Conservation (phyloP, 2,888 invertebrate genomes). For the Scaptomyza reducta region DNA sequence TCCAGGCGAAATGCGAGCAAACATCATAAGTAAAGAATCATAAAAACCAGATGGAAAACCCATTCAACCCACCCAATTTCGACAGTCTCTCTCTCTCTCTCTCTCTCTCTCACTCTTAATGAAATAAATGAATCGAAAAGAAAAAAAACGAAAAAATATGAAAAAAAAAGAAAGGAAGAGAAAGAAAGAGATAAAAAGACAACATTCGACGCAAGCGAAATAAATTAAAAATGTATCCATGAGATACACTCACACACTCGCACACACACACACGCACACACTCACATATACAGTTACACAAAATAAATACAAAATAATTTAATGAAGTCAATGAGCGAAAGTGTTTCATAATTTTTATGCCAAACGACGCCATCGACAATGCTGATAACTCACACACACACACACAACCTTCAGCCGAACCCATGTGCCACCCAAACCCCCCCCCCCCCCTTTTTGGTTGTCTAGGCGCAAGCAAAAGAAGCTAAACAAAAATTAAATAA, state of each 20-base stretch:
- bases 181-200: neutral
- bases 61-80: neutral
- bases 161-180: slow-evolving; percentile 2
- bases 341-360: slow-evolving; percentile 76
- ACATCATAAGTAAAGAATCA: slow-evolving; percentile 15
- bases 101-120: slow-evolving; percentile 21
- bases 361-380: slow-evolving; percentile 63
- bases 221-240: slow-evolving; percentile 14
- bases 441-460: slow-evolving; percentile 9
- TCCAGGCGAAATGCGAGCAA: slow-evolving; percentile 10
- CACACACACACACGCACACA: slow-evolving; percentile 5
- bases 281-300: neutral
- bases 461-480: slow-evolving; percentile 35
- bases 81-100: no score
- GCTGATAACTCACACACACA: slow-evolving; percentile 51
- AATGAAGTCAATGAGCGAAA: slow-evolving; percentile 66
- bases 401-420: neutral
- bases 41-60: neutral
- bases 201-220: slow-evolving; percentile 1
- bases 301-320: slow-evolving; percentile 58
- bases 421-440: slow-evolving; percentile 41
- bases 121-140: slow-evolving; percentile 19
- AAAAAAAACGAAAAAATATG: no score
- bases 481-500: slow-evolving; percentile 68
- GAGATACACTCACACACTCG: slow-evolving; percentile 9